These are phyloP conservation scores for Leptinotarsa haldemani DNA, from an alignment of 2,888 invertebrate genomes.

Conservation along the genomic window DNA sequence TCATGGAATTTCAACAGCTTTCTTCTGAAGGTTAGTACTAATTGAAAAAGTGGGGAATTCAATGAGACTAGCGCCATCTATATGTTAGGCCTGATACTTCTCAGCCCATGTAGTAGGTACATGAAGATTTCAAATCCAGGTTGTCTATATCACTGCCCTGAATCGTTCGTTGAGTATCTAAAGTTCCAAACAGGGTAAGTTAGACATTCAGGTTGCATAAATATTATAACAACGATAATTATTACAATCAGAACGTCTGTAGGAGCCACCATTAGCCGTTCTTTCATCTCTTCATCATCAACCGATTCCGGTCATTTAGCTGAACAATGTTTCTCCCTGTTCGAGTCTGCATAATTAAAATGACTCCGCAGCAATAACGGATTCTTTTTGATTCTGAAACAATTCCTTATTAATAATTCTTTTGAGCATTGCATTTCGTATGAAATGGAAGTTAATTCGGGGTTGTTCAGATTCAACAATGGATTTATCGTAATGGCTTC, in stretches of 20 bases:
- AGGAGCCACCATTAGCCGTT: not conserved
- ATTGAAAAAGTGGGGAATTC: too few relatives aligned
- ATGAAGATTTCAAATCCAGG: too few relatives aligned
- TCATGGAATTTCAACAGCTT: too few relatives aligned
- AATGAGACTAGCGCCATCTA: too few relatives aligned
- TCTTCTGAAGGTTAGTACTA: too few relatives aligned
- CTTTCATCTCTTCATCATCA: constrained; percentile 1
- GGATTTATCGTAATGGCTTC: not conserved
- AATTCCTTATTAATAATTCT: constrained; percentile 51
- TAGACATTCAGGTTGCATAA: too few relatives aligned
- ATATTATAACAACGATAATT: too few relatives aligned
- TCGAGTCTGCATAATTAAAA: constrained; percentile 39
- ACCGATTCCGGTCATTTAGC: constrained; percentile 1
- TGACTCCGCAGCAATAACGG: constrained; percentile 48
- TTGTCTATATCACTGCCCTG: too few relatives aligned
- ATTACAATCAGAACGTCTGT: not conserved
- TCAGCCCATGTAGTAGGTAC: too few relatives aligned
- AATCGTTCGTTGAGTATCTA: too few relatives aligned
- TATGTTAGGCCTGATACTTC: too few relatives aligned
- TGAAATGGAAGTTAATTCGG: constrained; percentile 33
- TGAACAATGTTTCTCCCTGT: constrained; percentile 13
- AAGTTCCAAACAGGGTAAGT: too few relatives aligned
- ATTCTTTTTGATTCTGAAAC: constrained; percentile 54
- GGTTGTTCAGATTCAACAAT: constrained; percentile 9
- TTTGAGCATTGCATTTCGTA: constrained; percentile 46